phyloP scores from a whole-genome alignment of 2,113 vertebrate genomes.

The Campylomormyrus numenius region DNA sequence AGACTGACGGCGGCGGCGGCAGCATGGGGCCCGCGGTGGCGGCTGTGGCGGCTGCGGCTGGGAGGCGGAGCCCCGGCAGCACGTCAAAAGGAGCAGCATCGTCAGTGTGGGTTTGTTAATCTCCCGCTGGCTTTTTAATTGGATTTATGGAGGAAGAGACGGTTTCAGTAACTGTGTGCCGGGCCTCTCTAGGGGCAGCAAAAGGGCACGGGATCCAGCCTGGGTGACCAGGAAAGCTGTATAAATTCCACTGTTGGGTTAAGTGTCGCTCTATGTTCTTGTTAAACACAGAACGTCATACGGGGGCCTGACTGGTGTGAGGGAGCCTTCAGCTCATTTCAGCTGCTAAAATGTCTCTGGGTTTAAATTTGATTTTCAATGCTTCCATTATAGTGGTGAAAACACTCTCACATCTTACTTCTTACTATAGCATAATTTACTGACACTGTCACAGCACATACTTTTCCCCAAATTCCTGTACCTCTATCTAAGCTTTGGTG shows the following conservation, averaged over 20 bases:
- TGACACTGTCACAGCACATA: background rate
- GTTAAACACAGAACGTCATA: background rate
- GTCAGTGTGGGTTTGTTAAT: slow-evolving; percentile 8
- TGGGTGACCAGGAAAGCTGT: background rate
- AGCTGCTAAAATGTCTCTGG: background rate
- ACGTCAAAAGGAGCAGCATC: background rate
- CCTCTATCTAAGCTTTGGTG: background rate
- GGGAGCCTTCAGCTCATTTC: background rate
- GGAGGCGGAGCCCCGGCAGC: background rate
- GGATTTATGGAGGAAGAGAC: slow-evolving; percentile 21
- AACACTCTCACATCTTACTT: background rate
- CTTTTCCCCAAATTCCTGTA: background rate
- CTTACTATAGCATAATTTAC: background rate
- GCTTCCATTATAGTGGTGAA: background rate
- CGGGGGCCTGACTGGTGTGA: background rate
- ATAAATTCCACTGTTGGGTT: background rate
- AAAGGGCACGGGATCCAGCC: background rate
- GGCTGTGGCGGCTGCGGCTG: background rate
- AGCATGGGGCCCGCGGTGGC: background rate
- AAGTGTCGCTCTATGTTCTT: background rate
- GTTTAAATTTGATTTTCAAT: background rate
- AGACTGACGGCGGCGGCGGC: background rate
- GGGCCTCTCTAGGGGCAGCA: background rate
- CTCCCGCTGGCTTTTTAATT: slow-evolving; percentile 35
- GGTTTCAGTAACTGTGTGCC: slow-evolving; percentile 4